These are phyloP conservation scores for Gallirallus australis DNA, from an alignment of 2,797 vertebrate species.

Conservation along the genomic window DNA sequence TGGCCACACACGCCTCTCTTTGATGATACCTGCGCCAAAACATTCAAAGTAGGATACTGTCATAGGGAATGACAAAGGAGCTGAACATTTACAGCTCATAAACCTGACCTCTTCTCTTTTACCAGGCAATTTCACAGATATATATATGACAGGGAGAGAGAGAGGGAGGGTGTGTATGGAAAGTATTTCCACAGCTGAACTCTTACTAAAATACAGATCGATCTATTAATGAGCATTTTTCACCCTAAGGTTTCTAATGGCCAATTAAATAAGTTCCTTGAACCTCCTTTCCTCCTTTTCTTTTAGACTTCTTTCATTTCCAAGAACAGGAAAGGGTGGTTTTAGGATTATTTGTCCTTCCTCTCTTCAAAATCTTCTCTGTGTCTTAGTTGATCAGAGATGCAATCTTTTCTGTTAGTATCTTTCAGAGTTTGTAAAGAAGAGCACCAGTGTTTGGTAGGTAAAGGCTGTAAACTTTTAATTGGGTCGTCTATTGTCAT, in stretches of 20 bases:
- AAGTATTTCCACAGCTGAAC: constrained; percentile 32
- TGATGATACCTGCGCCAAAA: constrained; percentile 26
- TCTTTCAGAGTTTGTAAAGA: neutral
- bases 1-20: neutral
- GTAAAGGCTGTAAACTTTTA: neutral
- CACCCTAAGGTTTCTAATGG: neutral
- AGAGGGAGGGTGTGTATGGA: neutral
- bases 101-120: constrained; percentile 27
- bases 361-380: constrained; percentile 10
- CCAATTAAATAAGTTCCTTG: neutral
- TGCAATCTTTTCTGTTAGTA: neutral
- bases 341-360: neutral
- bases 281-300: neutral
- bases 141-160: neutral
- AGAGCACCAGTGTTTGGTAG: neutral
- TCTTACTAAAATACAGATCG: neutral
- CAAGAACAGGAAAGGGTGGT: neutral
- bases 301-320: neutral
- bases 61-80: neutral
- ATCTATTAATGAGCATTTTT: constrained; percentile 10
- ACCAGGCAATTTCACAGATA: constrained; percentile 12
- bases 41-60: neutral
- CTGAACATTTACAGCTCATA: constrained; percentile 38
- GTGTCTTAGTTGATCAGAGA: neutral
- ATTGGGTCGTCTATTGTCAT: neutral